These are phyloP conservation scores for Temnopleurus reevesii DNA, from an alignment of 53 echinoderm and acorn worm genomes.

Conservation along the genomic window DNA sequence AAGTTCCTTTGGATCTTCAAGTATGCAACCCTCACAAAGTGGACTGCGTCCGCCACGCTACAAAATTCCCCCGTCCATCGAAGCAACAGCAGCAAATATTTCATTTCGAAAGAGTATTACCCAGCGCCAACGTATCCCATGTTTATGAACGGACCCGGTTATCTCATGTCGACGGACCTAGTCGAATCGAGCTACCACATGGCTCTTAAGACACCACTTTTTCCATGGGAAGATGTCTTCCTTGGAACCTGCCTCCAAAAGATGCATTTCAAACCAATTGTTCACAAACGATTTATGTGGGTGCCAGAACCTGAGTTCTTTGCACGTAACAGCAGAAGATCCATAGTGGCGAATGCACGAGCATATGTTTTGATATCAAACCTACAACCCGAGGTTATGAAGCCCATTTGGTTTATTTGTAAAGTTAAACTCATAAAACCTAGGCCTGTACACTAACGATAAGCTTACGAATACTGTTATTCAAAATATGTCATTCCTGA, in stretches of 20 bases:
- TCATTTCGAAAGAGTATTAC: conserved; percentile 65
- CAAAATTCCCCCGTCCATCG: conserved; percentile 56
- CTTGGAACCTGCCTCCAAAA: conserved; percentile 68
- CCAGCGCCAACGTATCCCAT: conserved; percentile 65
- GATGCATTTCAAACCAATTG: conserved; percentile 52
- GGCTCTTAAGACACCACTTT: conserved; percentile 62
- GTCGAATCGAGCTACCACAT: conserved; percentile 48
- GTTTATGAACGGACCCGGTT: conserved; percentile 71
- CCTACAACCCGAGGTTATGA: background rate
- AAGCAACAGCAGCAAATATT: conserved; percentile 65
- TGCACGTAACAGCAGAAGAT: background rate
- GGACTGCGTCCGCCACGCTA: conserved; percentile 58
- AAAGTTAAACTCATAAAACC: conserved; percentile 11
- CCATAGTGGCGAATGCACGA: background rate
- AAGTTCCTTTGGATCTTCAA: conserved; percentile 61
- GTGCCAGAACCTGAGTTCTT: background rate
- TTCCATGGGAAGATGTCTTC: conserved; percentile 87
- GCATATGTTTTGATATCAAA: conserved; percentile 26
- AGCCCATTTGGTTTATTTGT: conserved; percentile 18
- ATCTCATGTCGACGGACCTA: conserved; percentile 68
- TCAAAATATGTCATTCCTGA: background rate
- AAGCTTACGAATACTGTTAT: too few species aligned
- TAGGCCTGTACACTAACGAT: too few species aligned
- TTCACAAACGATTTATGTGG: conserved; percentile 37
- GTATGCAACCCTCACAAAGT: background rate